Base-by-base conservation (phyloP, 1,140 invertebrate species). In the Prorops nasuta region DNA sequence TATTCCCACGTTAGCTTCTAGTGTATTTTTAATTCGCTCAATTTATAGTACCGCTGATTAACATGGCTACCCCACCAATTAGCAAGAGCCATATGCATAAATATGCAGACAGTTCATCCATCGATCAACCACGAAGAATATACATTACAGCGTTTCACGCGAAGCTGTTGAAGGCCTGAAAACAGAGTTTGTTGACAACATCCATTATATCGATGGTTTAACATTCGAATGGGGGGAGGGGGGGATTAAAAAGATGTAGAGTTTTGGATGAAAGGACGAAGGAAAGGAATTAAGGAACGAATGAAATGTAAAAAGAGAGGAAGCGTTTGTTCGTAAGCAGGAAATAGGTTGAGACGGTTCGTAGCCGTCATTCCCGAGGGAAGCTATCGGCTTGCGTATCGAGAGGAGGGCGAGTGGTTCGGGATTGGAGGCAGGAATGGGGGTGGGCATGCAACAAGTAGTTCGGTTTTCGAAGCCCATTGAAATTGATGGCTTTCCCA, bases 401-500 rank as follows among this genome's bases (percentile, higher is more conserved):
- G 75, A 77, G 74, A 76, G 74, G 71, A 74, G 74, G 67, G 72
- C 63, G 64, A 67, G 58, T 42, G 47, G 47, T 57, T 51, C 57
- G 45, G 59, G 54, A 28, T 47, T 47, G 41, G 49, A 44, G 43
- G 42, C 21, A 38, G 56, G 52, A 39, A 28, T 7, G 60, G 53
- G 59, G 62, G 61, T 55, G 62, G 60, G 57, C 62, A 72, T 73
- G 74, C 76, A 78, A 78, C 76, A 78, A 78, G 76, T 77, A 68
- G 76, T 78, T 77, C 68, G 76, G 76, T 77, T 77, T 78, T 78
- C 74, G 76, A 78, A 78, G 76, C 72, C 76, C 74, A 78, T 78
- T 78, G 71, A 78, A 78, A 78, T 78, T 78, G 74, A 78, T 77
- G 76, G 74, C 72, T 78, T 78, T 78, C 74, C 76, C 76, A 77